phyloP scores from a whole-genome alignment of 2,113 vertebrate genomes.

The Corapipo altera region DNA sequence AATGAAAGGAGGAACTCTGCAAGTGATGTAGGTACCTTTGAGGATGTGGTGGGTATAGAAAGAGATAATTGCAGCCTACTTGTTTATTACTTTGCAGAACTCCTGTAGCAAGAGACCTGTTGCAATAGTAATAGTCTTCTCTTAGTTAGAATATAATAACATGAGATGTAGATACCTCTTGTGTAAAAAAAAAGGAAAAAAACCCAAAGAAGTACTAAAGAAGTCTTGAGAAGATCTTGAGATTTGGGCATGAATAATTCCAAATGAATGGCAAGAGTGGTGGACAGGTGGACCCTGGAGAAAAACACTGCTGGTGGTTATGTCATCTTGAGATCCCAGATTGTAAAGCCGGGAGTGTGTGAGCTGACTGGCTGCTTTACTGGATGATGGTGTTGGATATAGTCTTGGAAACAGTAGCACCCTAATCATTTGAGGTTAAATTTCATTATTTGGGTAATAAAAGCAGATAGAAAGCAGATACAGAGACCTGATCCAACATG shows the following conservation, averaged over 20 bases:
- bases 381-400: not conserved
- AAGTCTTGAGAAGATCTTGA: not conserved
- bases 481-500: not conserved
- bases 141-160: not conserved
- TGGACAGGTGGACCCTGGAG: not conserved
- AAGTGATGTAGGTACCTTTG: not conserved
- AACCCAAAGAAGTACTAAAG: not conserved
- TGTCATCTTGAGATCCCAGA: not conserved
- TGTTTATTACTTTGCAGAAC: not conserved
- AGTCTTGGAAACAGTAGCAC: not conserved
- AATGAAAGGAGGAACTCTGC: not conserved
- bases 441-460: conserved; percentile 8
- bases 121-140: not conserved
- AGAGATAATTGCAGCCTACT: not conserved
- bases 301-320: not conserved
- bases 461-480: not conserved
- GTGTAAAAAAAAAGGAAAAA: not conserved
- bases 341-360: not conserved
- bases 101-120: not conserved
- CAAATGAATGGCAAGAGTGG: not conserved
- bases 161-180: not conserved
- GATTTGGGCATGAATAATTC: not conserved
- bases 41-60: not conserved
- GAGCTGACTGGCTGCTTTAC: not conserved
- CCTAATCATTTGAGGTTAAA: not conserved